Evolutionary conservation across 1,140 invertebrate genomes (phyloP), one percentile per base, ranked within the genome.

Genomic region (Dinothrombium tinctorium): DNA sequence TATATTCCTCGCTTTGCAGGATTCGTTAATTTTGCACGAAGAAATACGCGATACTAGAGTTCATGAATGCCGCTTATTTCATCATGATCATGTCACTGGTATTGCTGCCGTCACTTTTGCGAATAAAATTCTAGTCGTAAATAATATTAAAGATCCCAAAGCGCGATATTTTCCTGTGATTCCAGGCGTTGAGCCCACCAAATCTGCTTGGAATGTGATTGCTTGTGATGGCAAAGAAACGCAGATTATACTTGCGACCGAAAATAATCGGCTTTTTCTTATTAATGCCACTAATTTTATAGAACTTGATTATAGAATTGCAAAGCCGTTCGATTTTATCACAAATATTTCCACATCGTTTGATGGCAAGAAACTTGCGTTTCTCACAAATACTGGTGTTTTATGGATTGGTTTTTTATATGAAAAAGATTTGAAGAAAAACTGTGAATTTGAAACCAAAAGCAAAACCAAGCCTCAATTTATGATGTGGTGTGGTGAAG

Each of bases 321-420:
- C n/a, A n/a, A n/a, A n/a, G n/a, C n/a, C n/a, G n/a, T n/a, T n/a
- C n/a, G n/a, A n/a, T n/a, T n/a, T n/a, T 17, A 60, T 60, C 37
- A 54, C 56, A 19, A 66, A 68, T 36, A 78, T 84, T 54, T 64
- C 72, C 2, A 66, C 79, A 1, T 87, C 82, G 0, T 72, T 72
- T 47, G 82, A 87, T 57, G 74, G 76, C 45, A 69, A 72, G 44
- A 74, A 78, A 51, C 65, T 90, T 33, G 81, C 79, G 1, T 56
- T 94, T 9, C 81, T 83, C 48, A 76, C 80, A 1, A 74, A 86
- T 53, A 74, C 71, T 29, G 83, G 83, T 0, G 64, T 72, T 47
- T 58, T 94, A 1, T 90, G 83, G 74, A 68, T 92, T 33, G 86
- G 84, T 20, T 74, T 76, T 2, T 68, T 74, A 12, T 76, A 87